A percentile compares a stretch with the other conserved stretches of the same genome.
These are phyloP conservation scores for Battus philenor DNA, from an alignment of 1,140 invertebrate species.

Conservation along the genomic window DNA sequence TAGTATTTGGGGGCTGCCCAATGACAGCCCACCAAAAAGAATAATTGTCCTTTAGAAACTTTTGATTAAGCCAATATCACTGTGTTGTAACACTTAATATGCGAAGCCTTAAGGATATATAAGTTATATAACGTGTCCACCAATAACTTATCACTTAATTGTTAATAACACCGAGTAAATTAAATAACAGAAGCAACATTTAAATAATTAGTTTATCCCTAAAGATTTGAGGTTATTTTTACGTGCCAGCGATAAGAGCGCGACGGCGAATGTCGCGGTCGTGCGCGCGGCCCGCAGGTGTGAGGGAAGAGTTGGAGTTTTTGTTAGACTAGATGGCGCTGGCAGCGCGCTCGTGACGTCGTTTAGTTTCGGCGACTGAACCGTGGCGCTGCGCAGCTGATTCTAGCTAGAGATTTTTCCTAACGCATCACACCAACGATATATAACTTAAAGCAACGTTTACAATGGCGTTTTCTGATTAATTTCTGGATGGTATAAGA, in stretches of 20 bases:
- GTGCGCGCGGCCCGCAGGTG: slow-evolving; percentile 50
- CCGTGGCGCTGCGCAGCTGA: slow-evolving; percentile 64
- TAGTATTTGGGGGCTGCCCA: slow-evolving; percentile 68
- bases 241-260: slow-evolving; percentile 67
- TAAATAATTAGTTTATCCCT: slow-evolving; percentile 48
- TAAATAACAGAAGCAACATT: slow-evolving; percentile 44
- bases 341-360: slow-evolving; percentile 43
- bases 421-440: slow-evolving; percentile 55
- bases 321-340: slow-evolving; percentile 63
- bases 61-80: slow-evolving; percentile 61
- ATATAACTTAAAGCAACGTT: slow-evolving; percentile 42
- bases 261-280: slow-evolving; percentile 61
- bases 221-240: slow-evolving; percentile 68
- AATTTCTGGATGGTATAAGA: too few species aligned
- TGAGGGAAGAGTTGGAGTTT: slow-evolving; percentile 21
- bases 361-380: slow-evolving; percentile 60
- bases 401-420: slow-evolving; percentile 70
- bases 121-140: slow-evolving; percentile 33
- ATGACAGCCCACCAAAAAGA: slow-evolving; percentile 70
- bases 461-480: slow-evolving; percentile 30
- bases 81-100: slow-evolving; percentile 42
- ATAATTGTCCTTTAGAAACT: slow-evolving; percentile 61
- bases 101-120: too few species aligned
- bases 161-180: slow-evolving; percentile 48
- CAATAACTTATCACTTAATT: slow-evolving; percentile 27